Evolutionary conservation across 2,797 vertebrate genomes (phyloP).

Genomic region (Gila robusta): DNA sequence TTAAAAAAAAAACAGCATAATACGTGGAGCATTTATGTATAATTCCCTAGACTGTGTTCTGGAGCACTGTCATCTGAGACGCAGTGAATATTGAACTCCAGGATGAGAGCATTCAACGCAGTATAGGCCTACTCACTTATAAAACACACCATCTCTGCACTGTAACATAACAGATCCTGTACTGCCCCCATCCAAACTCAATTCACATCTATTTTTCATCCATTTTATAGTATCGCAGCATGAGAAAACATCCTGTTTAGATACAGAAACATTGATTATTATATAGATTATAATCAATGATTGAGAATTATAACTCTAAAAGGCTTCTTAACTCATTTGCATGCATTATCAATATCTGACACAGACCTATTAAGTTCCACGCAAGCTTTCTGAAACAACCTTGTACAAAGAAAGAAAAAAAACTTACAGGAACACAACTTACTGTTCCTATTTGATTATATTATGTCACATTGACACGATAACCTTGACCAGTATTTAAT

Average conservation of each 20-base stretch:
- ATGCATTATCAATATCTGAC: background rate
- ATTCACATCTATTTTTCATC: constrained; percentile 64
- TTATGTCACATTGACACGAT: constrained; percentile 8
- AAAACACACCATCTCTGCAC: no score
- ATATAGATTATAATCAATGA: background rate
- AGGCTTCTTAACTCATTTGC: constrained; percentile 16
- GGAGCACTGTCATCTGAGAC: background rate
- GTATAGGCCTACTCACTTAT: background rate
- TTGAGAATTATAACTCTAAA: background rate
- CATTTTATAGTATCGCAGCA: constrained; percentile 77
- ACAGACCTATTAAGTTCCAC: background rate
- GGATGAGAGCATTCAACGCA: background rate
- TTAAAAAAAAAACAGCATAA: background rate
- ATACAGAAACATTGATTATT: constrained; percentile 11
- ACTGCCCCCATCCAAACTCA: constrained; percentile 64
- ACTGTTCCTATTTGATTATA: background rate
- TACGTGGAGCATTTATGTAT: background rate
- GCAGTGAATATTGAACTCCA: background rate
- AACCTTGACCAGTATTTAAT: constrained; percentile 55
- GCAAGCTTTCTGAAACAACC: background rate
- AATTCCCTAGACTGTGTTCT: background rate
- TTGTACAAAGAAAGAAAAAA: no score
- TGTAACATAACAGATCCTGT: constrained; percentile 63
- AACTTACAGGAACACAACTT: background rate
- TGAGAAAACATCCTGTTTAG: constrained; percentile 76